A percentile compares a stretch with the other conserved stretches of the same genome.
Evolutionary conservation across 2,797 vertebrate species (phyloP).

Genomic region (Pantherophis vulpinus): DNA sequence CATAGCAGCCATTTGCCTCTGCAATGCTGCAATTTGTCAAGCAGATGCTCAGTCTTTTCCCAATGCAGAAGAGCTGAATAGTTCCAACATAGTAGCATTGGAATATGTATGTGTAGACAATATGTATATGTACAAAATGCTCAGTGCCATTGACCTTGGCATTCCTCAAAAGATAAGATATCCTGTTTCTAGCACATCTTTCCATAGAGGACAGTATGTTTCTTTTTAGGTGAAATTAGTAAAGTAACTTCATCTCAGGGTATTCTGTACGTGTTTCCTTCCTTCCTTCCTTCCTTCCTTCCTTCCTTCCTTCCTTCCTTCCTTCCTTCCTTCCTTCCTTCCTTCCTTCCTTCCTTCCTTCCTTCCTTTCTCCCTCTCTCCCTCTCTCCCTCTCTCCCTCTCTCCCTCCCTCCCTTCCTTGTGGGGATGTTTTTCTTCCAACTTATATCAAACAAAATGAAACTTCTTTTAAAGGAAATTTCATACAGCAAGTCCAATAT

Average conservation of each 20-base stretch:
- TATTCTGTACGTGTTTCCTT: not conserved
- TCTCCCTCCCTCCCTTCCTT: not conserved
- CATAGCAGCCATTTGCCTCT: not conserved
- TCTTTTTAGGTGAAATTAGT: not conserved
- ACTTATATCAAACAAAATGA: not conserved
- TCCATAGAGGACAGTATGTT: not conserved
- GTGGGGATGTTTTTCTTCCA: not conserved
- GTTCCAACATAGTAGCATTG: not conserved
- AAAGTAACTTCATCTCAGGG: not conserved
- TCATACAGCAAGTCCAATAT: not conserved
- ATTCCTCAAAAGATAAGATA: slow-evolving; percentile 10
- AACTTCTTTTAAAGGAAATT: not conserved
- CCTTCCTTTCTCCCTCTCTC: no score
- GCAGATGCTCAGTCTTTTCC: not conserved
- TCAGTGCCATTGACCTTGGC: not conserved
- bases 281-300: not conserved
- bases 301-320: not conserved
- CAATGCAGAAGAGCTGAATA: not conserved
- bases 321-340: not conserved
- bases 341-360: not conserved
- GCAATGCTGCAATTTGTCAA: not conserved
- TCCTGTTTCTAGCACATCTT: not conserved
- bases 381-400: fast-evolving
- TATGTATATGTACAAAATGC: not conserved
- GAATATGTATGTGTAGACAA: not conserved